phyloP scores from a whole-genome alignment of 2,888 invertebrate genomes.

The Ennomos quercinarius region DNA sequence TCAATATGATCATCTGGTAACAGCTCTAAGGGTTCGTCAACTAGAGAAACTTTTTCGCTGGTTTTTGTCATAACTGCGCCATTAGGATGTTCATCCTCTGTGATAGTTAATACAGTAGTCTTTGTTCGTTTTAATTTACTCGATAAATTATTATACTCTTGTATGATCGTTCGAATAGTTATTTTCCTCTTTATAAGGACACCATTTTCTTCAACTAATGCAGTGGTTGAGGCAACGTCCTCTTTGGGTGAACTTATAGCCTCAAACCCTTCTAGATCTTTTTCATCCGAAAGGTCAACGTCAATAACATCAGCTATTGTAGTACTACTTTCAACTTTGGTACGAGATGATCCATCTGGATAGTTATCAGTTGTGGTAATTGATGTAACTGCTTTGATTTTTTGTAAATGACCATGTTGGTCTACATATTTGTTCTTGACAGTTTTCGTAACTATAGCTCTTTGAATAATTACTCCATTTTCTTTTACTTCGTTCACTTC shows the following conservation, averaged over 20 bases:
- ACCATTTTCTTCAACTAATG: slow-evolving; percentile 59
- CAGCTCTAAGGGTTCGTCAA: slow-evolving; percentile 56
- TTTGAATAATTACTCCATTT: slow-evolving; percentile 25
- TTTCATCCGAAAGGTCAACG: slow-evolving; percentile 41
- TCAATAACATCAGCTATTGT: slow-evolving; percentile 40
- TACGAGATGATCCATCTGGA: slow-evolving; percentile 48
- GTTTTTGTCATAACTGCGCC: slow-evolving; percentile 69
- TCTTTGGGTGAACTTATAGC: slow-evolving; percentile 54
- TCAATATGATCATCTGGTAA: slow-evolving; percentile 17
- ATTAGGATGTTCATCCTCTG: slow-evolving; percentile 74
- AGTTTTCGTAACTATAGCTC: slow-evolving; percentile 34
- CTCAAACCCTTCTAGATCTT: slow-evolving; percentile 54
- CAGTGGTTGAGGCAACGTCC: slow-evolving; percentile 52
- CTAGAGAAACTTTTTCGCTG: slow-evolving; percentile 67
- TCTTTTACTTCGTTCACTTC: slow-evolving; percentile 41
- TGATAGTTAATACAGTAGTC: slow-evolving; percentile 63
- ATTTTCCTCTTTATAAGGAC: slow-evolving; percentile 60
- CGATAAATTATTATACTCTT: slow-evolving; percentile 54
- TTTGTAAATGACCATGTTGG: slow-evolving; percentile 39
- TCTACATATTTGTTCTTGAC: slow-evolving; percentile 44
- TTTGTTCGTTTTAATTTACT: slow-evolving; percentile 61
- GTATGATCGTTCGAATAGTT: slow-evolving; percentile 59
- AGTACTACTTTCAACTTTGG: slow-evolving; percentile 48
- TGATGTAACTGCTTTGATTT: slow-evolving; percentile 45
- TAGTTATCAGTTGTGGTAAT: slow-evolving; percentile 48